These are phyloP conservation scores for Microtus richardsoni DNA, from an alignment of 2,113 vertebrate species.

Conservation along the genomic window DNA sequence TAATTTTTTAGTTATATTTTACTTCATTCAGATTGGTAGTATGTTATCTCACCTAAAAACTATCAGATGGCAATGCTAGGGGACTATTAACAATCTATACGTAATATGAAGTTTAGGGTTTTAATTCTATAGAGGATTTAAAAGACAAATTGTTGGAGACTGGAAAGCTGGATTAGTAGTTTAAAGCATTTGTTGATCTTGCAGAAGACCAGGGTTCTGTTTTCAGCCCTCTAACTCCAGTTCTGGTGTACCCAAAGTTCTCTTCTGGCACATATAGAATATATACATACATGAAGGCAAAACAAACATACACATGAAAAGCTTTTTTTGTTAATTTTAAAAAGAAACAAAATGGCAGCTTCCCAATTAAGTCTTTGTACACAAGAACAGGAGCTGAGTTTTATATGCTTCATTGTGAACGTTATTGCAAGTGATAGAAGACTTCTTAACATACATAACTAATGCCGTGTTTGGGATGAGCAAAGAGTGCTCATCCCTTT, in stretches of 20 bases:
- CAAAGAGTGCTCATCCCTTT: neutral
- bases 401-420: slow-evolving; percentile 42
- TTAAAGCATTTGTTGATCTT: neutral
- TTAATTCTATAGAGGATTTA: slow-evolving; percentile 55
- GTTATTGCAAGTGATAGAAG: slow-evolving; percentile 48
- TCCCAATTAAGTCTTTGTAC: slow-evolving; percentile 67
- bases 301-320: neutral
- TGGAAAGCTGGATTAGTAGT: neutral
- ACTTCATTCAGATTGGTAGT: slow-evolving; percentile 63
- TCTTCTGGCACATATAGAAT: neutral
- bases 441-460: neutral
- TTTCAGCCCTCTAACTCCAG: neutral
- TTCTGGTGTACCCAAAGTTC: neutral
- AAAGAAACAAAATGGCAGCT: slow-evolving; percentile 40
- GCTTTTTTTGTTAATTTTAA: neutral
- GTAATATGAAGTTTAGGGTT: slow-evolving; percentile 52
- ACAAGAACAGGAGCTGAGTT: slow-evolving; percentile 19
- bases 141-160: slow-evolving; percentile 26
- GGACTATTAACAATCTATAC: slow-evolving; percentile 61
- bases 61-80: slow-evolving; percentile 32
- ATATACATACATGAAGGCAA: neutral
- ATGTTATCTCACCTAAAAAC: slow-evolving; percentile 74
- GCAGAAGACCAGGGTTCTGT: neutral
- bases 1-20: slow-evolving; percentile 68
- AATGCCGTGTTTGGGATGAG: neutral